A percentile compares a stretch with the other conserved stretches of the same genome.
phyloP scores from a whole-genome alignment of 1,140 invertebrate genomes.

The Saccostrea glomerata region DNA sequence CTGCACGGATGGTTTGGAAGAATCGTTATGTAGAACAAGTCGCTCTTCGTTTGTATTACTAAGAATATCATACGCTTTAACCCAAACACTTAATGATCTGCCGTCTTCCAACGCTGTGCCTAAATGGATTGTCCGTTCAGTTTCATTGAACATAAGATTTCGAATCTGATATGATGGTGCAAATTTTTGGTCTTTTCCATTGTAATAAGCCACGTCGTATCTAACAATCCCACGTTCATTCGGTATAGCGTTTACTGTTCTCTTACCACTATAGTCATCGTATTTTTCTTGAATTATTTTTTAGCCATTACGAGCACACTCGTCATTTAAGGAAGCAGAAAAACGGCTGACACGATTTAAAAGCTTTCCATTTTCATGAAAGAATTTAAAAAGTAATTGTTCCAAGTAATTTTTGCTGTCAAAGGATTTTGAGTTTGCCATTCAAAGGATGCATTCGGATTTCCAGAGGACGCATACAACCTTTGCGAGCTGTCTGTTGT shows the following conservation, averaged over 20 bases:
- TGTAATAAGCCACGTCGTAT: constrained; percentile 32
- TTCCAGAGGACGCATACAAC: constrained; percentile 40
- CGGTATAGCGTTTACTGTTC: constrained; percentile 44
- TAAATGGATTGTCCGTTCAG: neutral
- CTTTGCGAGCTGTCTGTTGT: constrained; percentile 35
- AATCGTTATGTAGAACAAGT: constrained; percentile 38
- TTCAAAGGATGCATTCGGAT: constrained; percentile 40
- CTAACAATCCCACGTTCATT: constrained; percentile 57
- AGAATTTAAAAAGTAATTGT: constrained; percentile 45
- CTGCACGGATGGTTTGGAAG: neutral
- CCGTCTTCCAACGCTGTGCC: constrained; percentile 6
- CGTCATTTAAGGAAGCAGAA: constrained; percentile 46
- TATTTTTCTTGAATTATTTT: constrained; percentile 17
- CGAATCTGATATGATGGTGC: neutral
- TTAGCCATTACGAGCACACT: constrained; percentile 5
- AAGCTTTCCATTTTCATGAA: constrained; percentile 49
- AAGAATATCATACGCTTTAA: constrained; percentile 51
- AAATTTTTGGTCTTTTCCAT: neutral
- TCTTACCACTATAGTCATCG: constrained; percentile 54
- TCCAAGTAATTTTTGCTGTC: neutral
- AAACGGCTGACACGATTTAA: constrained; percentile 50
- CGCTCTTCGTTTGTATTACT: constrained; percentile 24
- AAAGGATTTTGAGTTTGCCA: neutral
- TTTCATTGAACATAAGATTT: neutral
- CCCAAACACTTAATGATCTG: constrained; percentile 45